Conservation (phyloP, 2,797 vertebrate genomes). For the Platyrinchus mystaceus region DNA sequence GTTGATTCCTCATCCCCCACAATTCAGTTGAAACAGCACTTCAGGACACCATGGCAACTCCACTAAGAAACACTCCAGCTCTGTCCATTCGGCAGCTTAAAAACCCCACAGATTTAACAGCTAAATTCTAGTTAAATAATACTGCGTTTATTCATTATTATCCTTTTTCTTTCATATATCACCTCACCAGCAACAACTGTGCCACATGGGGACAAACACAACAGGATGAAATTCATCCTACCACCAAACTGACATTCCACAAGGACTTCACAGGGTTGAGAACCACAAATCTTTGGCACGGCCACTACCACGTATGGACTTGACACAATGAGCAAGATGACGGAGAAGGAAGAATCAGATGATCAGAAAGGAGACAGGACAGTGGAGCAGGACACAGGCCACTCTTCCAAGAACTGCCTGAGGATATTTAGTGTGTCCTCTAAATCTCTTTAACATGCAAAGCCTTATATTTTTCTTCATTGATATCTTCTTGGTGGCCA, state of each 20-base stretch:
- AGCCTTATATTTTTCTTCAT: neutral
- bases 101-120: neutral
- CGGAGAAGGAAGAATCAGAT: neutral
- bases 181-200: neutral
- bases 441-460: neutral
- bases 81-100: neutral
- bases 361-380: neutral
- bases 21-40: neutral
- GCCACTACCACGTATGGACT: rapidly evolving
- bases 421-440: neutral
- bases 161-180: rapidly evolving
- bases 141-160: neutral
- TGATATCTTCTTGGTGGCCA: neutral
- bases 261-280: neutral
- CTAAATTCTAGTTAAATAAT: neutral
- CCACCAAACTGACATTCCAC: rapidly evolving
- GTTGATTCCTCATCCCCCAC: neutral
- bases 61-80: neutral
- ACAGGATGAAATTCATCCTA: neutral
- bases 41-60: neutral
- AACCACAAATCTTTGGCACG: neutral
- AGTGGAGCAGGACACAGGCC: neutral
- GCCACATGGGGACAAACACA: neutral
- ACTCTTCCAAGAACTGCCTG: neutral
- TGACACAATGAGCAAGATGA: neutral